phyloP scores from a whole-genome alignment of 92 coral and sea anemone species.

The Palythoa heliodiscus region DNA sequence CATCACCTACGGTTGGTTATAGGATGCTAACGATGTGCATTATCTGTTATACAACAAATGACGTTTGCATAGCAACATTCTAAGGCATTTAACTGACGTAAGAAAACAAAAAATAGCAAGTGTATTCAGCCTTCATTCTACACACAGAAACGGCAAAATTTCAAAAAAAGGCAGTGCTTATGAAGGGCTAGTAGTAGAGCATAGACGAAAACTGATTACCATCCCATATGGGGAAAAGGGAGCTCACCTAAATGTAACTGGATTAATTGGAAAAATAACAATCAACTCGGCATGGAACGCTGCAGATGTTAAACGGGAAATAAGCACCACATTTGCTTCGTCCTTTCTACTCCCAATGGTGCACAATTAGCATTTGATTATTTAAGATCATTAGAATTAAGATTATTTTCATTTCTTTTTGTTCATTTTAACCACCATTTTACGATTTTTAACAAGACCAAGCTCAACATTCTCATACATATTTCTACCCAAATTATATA shows the following conservation, averaged over 20 bases:
- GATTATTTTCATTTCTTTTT: neutral
- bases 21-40: neutral
- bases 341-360: constrained; percentile 36
- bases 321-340: constrained; percentile 42
- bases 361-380: constrained; percentile 40
- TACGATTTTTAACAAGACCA: neutral
- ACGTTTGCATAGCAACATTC: constrained; percentile 2
- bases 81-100: constrained; percentile 8
- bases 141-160: neutral
- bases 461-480: neutral
- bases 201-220: constrained; percentile 29
- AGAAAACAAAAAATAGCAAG: neutral
- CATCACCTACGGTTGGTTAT: neutral
- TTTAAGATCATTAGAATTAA: constrained; percentile 27
- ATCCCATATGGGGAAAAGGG: constrained; percentile 40
- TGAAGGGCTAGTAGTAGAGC: neutral
- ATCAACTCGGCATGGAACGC: constrained; percentile 43
- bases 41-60: neutral
- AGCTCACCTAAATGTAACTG: constrained; percentile 39
- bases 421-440: neutral
- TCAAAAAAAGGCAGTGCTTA: neutral
- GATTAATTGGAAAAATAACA: constrained; percentile 51
- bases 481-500: neutral
- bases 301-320: constrained; percentile 29
- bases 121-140: neutral